Base-by-base conservation (phyloP, 2,888 invertebrate genomes). In the Cylindroiulus punctatus region DNA sequence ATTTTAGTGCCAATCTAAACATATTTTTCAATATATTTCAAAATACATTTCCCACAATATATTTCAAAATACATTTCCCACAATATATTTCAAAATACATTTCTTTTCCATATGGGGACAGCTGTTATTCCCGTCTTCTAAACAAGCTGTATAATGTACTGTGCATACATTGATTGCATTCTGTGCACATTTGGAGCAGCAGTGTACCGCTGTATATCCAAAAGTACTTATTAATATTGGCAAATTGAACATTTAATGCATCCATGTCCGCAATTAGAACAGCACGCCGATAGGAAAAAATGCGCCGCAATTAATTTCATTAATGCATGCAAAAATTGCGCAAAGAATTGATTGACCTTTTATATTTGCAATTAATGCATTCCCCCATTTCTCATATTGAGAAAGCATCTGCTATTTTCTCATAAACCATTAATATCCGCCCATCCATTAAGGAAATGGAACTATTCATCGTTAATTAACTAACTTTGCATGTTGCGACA, bases 371-470 rank as follows among this genome's bases (percentile, higher is more conserved):
- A 65, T 65, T 65, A 65, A 26, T 65, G 65, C 26, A 65, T 65
- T 65, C 26, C 10, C 65, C n/a, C 10, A 26, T 65, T 65, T 65
- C 65, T 22, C 65, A 65, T 65, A 65, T 65, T 65, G 65, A n/a
- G n/a, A 65, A 26, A 65, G 65, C 65, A 65, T 65, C 65, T 65
- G 65, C 65, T 65, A 5, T 65, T 65, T 65, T 65, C 65, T 65
- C 65, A 65, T 65, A 65, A 26, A 26, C 65, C 65, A 65, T 65
- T 65, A 65, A 65, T 65, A 65, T 65, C 65, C 65, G 65, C 65
- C 65, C 65, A 65, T 65, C 65, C 65, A 65, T 65, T 65, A 65
- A 65, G 65, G 65, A 65, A 65, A 65, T 65, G 65, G 65, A 65
- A 65, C 65, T 65, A 65, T 65, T 65, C 65, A 65, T 65, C 65